Base-by-base conservation (phyloP, 2,888 invertebrate genomes). In the Diarsia rubi region DNA sequence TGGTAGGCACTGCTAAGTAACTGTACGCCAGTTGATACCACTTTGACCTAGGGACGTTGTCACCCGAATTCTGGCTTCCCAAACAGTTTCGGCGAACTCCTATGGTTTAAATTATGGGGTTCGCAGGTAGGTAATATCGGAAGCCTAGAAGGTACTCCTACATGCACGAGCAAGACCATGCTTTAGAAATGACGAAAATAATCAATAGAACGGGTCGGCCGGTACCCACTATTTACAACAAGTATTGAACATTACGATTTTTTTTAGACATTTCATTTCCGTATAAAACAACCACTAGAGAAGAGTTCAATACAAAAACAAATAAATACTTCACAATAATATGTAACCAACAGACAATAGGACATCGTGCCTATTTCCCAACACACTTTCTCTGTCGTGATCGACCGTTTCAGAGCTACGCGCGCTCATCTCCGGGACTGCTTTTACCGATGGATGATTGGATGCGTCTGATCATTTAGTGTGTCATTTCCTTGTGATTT, bases 381-480 rank as follows among this genome's bases (percentile, higher is more conserved):
- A 79, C 69, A 71, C 72, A 82, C 93, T 93, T 93, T 93, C 93
- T 88, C 91, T 86, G 83, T 90, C 92, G 92, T 92, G 93, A 92
- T 92, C 90, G 91, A 92, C 90, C 79, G 88, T 86, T 78, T 86
- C 79, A 81, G 81, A 78, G 44, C 60, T 64, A 49, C 57, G 59
- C 69, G 59, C 54, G 57, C 62, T 73, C 82, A 69, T 87, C 86
- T 86, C 71, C 75, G 75, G 79, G 78, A 68, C 45, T 65, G 76
- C 62, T 64, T 63, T 63, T 54, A 54, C 47, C 21, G 27, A 59
- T 88, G 60, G 67, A 73, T 73, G 66, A 44, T 52, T 88, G 70
- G 67, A 72, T 73, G 62, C 49, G 37, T 69, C 71, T 73, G 78
- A 82, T 84, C 68, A 63, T 19, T 78, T 73, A 65, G 68, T 83